A percentile compares a stretch with the other conserved stretches of the same genome.
Conservation (phyloP, 1,140 invertebrate genomes). For the Papilio helenus region DNA sequence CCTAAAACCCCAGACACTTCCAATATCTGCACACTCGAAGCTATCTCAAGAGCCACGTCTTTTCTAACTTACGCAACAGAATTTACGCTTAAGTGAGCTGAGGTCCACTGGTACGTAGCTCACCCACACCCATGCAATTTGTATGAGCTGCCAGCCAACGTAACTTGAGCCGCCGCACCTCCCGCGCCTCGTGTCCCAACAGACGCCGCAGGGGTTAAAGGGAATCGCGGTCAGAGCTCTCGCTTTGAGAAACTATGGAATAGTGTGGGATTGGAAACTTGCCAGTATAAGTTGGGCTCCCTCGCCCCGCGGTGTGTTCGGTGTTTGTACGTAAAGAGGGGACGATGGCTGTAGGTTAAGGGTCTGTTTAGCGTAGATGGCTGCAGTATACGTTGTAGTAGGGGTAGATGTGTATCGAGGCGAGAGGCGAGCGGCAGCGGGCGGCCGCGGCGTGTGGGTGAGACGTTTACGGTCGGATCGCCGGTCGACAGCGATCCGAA, state of each 20-base stretch:
- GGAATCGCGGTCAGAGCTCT: constrained; percentile 73
- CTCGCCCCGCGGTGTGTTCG: constrained; percentile 40
- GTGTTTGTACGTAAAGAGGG: constrained; percentile 41
- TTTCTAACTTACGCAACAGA: constrained; percentile 81
- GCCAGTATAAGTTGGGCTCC: constrained; percentile 56
- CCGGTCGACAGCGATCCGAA: constrained; percentile 71
- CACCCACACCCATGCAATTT: constrained; percentile 76
- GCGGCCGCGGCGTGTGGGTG: constrained; percentile 78
- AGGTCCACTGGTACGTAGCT: constrained; percentile 76
- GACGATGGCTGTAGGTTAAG: constrained; percentile 46
- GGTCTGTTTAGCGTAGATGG: constrained; percentile 50
- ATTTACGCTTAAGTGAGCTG: constrained; percentile 80
- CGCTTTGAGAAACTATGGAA: constrained; percentile 78
- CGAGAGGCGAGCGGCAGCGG: constrained; percentile 70
- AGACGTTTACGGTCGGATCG: constrained; percentile 82
- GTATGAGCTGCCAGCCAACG: constrained; percentile 63
- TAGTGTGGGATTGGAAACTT: constrained; percentile 75
- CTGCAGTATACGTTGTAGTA: constrained; percentile 54
- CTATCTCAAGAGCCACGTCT: constrained; percentile 78
- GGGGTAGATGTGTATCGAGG: constrained; percentile 75
- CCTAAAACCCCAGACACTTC: constrained; percentile 47
- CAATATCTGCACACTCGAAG: constrained; percentile 66
- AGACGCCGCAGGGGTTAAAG: constrained; percentile 63
- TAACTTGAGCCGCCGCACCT: constrained; percentile 51
- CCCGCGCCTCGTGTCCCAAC: constrained; percentile 49